Conservation (phyloP, 2,888 invertebrate genomes). For the Netelia inedita region DNA sequence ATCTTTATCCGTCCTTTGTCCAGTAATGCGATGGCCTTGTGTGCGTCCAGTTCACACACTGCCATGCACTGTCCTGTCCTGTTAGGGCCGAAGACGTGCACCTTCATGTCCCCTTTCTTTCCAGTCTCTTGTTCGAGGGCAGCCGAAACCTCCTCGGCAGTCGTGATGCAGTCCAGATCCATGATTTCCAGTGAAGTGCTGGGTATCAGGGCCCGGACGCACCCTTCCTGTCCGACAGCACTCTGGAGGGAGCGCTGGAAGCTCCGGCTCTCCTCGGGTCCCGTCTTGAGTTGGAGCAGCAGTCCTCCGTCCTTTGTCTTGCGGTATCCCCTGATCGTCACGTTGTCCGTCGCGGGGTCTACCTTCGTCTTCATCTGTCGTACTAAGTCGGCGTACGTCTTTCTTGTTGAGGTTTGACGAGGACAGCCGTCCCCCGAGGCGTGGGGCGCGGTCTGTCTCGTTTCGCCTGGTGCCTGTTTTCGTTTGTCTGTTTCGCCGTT, state of each 20-base stretch:
- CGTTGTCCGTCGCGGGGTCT: neutral
- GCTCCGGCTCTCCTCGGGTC: neutral
- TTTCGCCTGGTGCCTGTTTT: neutral
- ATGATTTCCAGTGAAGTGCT: neutral
- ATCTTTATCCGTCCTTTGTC: conserved; percentile 32
- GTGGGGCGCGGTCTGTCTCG: no score
- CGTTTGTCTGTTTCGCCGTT: neutral
- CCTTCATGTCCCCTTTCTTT: neutral
- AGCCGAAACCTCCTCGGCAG: neutral
- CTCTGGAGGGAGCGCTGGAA: neutral
- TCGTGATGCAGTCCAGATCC: neutral
- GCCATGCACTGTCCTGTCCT: conserved; percentile 41
- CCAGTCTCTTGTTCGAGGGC: neutral
- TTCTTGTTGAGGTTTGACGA: neutral
- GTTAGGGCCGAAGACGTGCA: conserved; percentile 39
- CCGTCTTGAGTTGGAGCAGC: neutral
- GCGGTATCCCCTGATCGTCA: neutral
- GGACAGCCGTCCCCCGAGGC: neutral
- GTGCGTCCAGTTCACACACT: conserved; percentile 45
- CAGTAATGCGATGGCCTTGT: conserved; percentile 28
- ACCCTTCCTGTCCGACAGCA: neutral
- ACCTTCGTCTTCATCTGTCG: neutral
- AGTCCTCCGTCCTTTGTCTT: neutral
- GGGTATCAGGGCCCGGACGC: neutral
- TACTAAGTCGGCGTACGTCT: neutral